Base-by-base conservation (phyloP, 2,797 vertebrate genomes). In the Myripristis jacobus region DNA sequence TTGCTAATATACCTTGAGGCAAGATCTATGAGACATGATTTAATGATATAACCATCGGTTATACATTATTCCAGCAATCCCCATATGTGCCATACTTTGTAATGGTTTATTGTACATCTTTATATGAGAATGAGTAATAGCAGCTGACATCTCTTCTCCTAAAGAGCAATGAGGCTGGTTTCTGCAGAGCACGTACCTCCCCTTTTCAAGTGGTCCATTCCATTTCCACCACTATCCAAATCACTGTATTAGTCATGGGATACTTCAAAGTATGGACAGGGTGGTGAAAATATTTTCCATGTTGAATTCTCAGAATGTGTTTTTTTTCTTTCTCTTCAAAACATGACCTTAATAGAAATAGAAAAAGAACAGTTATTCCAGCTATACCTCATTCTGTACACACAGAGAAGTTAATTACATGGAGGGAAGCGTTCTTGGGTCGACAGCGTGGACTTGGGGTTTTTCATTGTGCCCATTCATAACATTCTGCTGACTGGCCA, bases 401-500 rank as follows among this genome's bases (percentile, higher is more conserved):
- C 88, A 91, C 71, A 87, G 77, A 75, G 58, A 85, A 91, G 90
- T 91, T 94, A 93, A 94, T 95, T 94, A 93, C 89, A 92, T 87
- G 90, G 90, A 93, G 91, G 90, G 88, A 89, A 90, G 89, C 91
- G 87, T 90, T 92, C 92, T 89, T 90, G 86, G 87, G 84, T 90
- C 77, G 78, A 91, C 91, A 80, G 88, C 62, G 71, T 91, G 87
- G 87, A 91, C 88, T 90, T 89, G 86, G 82, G 87, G 66, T 87
- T 92, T 89, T 89, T 93, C 88, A 90, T 90, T 88, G 90, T 88
- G 85, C 90, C 90, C 91, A 90, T 94, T 93, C 90, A 92, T 91
- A 93, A 93, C 90, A 91, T 93, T 93, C 85, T 93, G 93, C 93
- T 93, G 93, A 94, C 89, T 91, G 89, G 90, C 82, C 85, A 90